phyloP scores from a whole-genome alignment of 2,888 invertebrate genomes.

The Agonopterix subpropinquella region DNA sequence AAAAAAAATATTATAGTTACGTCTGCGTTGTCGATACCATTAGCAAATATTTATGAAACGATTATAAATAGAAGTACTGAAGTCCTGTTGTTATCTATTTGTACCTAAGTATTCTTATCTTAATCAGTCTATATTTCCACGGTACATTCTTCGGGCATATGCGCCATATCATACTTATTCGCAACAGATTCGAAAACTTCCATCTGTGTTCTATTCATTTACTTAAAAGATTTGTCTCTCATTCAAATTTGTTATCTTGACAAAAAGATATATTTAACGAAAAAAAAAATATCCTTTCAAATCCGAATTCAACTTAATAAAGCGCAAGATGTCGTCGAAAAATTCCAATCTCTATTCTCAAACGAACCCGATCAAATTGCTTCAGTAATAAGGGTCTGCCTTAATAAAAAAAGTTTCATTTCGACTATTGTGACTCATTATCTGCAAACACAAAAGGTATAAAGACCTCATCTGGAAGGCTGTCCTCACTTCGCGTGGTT shows the following conservation, averaged over 20 bases:
- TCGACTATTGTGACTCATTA: conserved; percentile 44
- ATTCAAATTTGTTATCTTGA: background rate
- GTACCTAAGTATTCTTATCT: too few relatives aligned
- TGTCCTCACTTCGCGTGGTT: conserved; percentile 16
- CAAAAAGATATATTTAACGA: conserved; percentile 12
- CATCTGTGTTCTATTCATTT: too few relatives aligned
- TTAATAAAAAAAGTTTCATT: conserved; percentile 48
- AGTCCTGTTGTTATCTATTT: too few relatives aligned
- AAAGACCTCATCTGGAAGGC: conserved; percentile 42
- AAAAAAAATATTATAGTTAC: too few relatives aligned
- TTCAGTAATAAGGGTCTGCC: conserved; percentile 53
- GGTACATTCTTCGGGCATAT: too few relatives aligned
- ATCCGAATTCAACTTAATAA: conserved; percentile 43
- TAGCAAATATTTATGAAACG: too few relatives aligned
- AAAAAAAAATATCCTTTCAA: conserved; percentile 23
- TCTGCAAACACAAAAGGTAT: conserved; percentile 43
- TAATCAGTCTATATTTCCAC: too few relatives aligned
- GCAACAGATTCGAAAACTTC: too few relatives aligned
- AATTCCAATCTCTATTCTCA: conserved; percentile 54
- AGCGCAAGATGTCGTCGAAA: conserved; percentile 50
- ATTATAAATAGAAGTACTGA: too few relatives aligned
- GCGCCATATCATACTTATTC: too few relatives aligned
- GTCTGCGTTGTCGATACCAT: too few relatives aligned
- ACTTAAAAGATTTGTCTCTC: too few relatives aligned
- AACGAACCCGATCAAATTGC: conserved; percentile 53